phyloP scores from a whole-genome alignment of 2,113 vertebrate species.

The Corydoras maculifer region DNA sequence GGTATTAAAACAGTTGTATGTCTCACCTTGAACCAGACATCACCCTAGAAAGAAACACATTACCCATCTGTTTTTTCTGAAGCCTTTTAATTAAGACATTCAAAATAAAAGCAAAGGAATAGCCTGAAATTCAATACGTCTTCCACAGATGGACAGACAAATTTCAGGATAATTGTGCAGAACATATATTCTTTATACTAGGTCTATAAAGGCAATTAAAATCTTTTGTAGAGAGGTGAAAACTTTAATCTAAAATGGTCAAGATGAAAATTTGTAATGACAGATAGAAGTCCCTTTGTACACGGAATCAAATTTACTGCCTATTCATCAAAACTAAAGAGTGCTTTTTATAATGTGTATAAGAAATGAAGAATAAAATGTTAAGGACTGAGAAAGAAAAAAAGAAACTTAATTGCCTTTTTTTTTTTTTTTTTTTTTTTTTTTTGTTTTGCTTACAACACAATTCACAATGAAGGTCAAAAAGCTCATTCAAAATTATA shows the following conservation, averaged over 20 bases:
- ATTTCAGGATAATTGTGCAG: constrained; percentile 74
- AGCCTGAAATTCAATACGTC: constrained; percentile 67
- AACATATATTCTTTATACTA: constrained; percentile 71
- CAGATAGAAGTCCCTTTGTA: constrained; percentile 65
- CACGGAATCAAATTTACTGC: constrained; percentile 65
- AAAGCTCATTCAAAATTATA: constrained; percentile 50
- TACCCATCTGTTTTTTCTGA: constrained; percentile 78
- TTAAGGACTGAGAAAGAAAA: constrained; percentile 67
- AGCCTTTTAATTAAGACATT: constrained; percentile 72
- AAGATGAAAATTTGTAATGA: constrained; percentile 55
- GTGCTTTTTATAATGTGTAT: constrained; percentile 67
- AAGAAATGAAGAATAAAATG: constrained; percentile 66
- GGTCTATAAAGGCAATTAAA: constrained; percentile 69
- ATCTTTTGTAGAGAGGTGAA: constrained; percentile 70
- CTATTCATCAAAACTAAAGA: constrained; percentile 67
- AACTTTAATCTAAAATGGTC: constrained; percentile 67
- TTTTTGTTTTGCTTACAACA: constrained; percentile 45
- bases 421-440: constrained; percentile 44
- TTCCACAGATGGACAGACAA: constrained; percentile 70
- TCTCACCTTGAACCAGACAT: constrained; percentile 73
- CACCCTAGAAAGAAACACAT: constrained; percentile 66
- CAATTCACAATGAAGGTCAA: constrained; percentile 51
- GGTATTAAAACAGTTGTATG: constrained; percentile 61
- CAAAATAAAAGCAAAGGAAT: constrained; percentile 67
- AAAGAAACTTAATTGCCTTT: constrained; percentile 59